Conservation (phyloP, 2,888 invertebrate species). For the Meiosimyza platycephala region DNA sequence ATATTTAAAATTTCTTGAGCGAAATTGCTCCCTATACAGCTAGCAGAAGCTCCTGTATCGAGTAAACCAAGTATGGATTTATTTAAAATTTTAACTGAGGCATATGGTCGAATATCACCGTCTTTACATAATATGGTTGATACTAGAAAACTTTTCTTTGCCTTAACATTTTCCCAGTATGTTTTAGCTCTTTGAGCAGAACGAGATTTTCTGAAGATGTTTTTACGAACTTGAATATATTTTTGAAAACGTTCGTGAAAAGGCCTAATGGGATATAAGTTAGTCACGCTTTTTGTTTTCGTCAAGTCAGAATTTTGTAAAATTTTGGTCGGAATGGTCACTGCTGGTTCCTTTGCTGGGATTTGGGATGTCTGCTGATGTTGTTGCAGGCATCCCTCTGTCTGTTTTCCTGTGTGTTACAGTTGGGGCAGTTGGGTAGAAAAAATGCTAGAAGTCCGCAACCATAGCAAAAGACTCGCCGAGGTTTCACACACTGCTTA, state of each 20-base stretch:
- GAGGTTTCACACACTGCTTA: not conserved
- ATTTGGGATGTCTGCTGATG: not conserved
- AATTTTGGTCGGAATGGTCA: too few relatives aligned
- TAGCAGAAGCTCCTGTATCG: conserved; percentile 8
- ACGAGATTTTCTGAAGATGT: not conserved
- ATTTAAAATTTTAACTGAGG: too few relatives aligned
- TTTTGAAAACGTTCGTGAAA: too few relatives aligned
- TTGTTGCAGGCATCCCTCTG: conserved; percentile 1
- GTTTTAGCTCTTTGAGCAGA: not conserved
- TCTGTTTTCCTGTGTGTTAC: not conserved
- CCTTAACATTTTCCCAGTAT: not conserved
- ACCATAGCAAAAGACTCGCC: conserved; percentile 10
- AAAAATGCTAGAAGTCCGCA: too few relatives aligned
- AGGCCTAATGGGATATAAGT: too few relatives aligned
- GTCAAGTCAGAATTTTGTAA: too few relatives aligned
- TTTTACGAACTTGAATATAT: not conserved
- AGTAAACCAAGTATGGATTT: too few relatives aligned
- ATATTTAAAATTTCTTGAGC: not conserved
- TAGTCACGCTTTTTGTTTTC: too few relatives aligned
- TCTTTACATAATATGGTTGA: not conserved
- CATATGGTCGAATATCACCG: not conserved
- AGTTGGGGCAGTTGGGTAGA: not conserved
- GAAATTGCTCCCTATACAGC: not conserved
- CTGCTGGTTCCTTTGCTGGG: too few relatives aligned
- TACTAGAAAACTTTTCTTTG: not conserved